Percentiles rank a stretch among this genome's conserved stretches.
These are phyloP conservation scores for Entomyzon cyanotis DNA, from an alignment of 2,113 vertebrate genomes.

Conservation along the genomic window DNA sequence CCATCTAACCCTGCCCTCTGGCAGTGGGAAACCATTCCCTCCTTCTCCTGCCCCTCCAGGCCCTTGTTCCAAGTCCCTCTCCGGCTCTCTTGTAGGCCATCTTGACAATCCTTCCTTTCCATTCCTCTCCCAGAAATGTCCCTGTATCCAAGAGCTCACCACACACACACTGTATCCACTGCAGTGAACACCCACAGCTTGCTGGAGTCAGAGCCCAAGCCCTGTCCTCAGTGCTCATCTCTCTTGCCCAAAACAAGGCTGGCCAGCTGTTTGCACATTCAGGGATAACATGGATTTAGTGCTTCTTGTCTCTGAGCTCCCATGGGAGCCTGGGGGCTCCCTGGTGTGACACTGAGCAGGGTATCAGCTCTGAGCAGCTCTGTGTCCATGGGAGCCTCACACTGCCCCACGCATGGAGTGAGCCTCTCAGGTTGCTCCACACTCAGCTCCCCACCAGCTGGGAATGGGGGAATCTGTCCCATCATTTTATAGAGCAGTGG, in stretches of 20 bases:
- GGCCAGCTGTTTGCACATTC: background rate
- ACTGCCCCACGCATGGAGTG: background rate
- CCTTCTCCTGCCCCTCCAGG: background rate
- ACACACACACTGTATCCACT: background rate
- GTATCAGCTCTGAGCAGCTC: background rate
- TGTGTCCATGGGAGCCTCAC: background rate
- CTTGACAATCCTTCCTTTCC: background rate
- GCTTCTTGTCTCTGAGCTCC: background rate
- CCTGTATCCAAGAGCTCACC: background rate
- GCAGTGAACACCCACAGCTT: no score
- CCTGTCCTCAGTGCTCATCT: background rate
- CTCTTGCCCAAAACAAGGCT: background rate
- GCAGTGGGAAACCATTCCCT: background rate
- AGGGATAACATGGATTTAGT: background rate
- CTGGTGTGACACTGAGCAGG: background rate
- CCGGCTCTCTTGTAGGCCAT: background rate
- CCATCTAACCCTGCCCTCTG: background rate
- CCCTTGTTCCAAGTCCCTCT: background rate
- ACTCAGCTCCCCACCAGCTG: background rate
- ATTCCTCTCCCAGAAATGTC: background rate
- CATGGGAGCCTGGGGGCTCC: background rate
- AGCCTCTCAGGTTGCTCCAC: background rate
- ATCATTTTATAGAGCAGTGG: background rate
- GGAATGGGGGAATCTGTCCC: background rate
- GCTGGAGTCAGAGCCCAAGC: background rate